Conservation (phyloP, 2,113 vertebrate genomes). For the Erpornis zantholeuca region DNA sequence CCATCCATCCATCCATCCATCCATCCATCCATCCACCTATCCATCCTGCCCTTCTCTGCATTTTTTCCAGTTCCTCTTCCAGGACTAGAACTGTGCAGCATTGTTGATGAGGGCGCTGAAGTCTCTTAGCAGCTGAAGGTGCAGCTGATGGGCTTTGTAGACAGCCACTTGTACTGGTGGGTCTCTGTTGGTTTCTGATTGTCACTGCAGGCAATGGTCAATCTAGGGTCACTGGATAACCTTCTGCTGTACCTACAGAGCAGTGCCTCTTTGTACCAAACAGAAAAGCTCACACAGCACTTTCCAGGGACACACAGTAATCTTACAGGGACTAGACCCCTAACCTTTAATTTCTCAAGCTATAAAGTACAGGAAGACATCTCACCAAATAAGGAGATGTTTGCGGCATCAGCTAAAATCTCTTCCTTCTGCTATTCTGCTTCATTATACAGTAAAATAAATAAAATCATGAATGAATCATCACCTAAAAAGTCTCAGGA, state of each 20-base stretch:
- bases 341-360: neutral
- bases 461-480: neutral
- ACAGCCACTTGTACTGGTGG: neutral
- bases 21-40: neutral
- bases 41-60: neutral
- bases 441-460: neutral
- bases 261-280: neutral
- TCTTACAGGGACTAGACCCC: neutral
- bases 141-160: neutral
- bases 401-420: neutral
- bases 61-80: neutral
- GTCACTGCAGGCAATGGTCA: neutral
- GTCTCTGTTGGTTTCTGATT: no score
- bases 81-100: neutral
- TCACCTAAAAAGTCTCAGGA: neutral
- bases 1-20: neutral
- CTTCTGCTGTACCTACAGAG: neutral
- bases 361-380: neutral
- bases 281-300: neutral
- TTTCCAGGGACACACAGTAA: neutral
- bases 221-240: neutral
- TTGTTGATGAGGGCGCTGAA: neutral
- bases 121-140: neutral
- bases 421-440: neutral
- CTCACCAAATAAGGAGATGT: neutral